Conservation (phyloP, 2,113 vertebrate genomes). For the Siniperca chuatsi region DNA sequence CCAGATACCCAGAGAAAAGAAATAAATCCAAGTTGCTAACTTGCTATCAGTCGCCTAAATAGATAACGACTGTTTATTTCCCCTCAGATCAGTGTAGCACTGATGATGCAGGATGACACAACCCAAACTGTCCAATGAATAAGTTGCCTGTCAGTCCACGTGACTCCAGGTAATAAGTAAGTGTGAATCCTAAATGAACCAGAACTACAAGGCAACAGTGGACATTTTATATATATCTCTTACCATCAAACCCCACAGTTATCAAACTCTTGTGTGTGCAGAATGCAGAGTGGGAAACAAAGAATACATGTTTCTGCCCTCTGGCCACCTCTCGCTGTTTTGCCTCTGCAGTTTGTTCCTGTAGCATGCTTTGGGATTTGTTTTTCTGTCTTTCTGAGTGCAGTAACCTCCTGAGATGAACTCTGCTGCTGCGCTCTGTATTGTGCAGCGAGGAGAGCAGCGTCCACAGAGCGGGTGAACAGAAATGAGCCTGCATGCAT, state of each 20-base stretch:
- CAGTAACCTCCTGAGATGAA: conserved; percentile 17
- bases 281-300: background rate
- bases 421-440: background rate
- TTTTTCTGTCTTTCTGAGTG: background rate
- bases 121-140: too few species aligned
- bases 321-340: background rate
- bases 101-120: too few species aligned
- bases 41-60: too few species aligned
- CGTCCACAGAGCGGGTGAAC: background rate
- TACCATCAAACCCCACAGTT: background rate
- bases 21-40: too few species aligned
- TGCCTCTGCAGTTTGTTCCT: background rate
- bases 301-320: conserved; percentile 11
- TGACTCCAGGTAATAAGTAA: too few species aligned
- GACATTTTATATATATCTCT: too few species aligned
- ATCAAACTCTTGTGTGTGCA: background rate
- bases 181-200: too few species aligned
- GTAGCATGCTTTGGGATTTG: background rate
- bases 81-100: too few species aligned
- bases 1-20: too few species aligned
- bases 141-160: too few species aligned
- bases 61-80: too few species aligned
- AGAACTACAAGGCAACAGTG: too few species aligned
- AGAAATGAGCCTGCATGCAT: conserved; percentile 35
- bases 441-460: background rate